Percentiles rank a stretch among this genome's conserved stretches.
phyloP scores from a whole-genome alignment of 53 echinoderm and acorn worm species.

The Stichopus horrens region DNA sequence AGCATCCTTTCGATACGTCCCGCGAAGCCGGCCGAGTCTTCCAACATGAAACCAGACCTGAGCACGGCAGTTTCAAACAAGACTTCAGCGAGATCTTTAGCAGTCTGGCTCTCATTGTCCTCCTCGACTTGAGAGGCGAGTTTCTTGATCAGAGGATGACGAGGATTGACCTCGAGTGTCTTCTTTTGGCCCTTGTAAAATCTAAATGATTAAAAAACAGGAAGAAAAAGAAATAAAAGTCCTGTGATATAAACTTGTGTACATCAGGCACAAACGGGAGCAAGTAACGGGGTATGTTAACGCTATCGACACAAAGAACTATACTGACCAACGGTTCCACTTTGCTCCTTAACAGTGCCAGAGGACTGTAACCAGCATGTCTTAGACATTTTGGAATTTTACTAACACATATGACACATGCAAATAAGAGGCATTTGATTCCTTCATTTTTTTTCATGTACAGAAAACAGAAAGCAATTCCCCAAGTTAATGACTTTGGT shows the following conservation, averaged over 20 bases:
- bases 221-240: not conserved
- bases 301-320: no score
- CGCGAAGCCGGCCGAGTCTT: slow-evolving; percentile 81
- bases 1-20: slow-evolving; percentile 94
- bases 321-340: no score
- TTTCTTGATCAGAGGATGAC: slow-evolving; percentile 88
- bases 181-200: slow-evolving; percentile 95
- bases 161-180: slow-evolving; percentile 88
- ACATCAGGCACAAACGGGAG: not conserved
- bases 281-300: not conserved
- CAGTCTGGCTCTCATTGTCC: slow-evolving; percentile 78
- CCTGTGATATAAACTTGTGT: not conserved
- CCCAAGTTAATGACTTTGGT: no score
- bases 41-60: slow-evolving; percentile 79
- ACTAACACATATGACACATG: no score
- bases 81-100: slow-evolving; percentile 85
- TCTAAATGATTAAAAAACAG: slow-evolving; percentile 43
- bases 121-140: slow-evolving; percentile 74
- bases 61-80: slow-evolving; percentile 97
- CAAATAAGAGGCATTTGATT: no score
- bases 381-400: no score
- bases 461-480: no score
- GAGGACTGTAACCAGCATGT: slow-evolving; percentile 2
- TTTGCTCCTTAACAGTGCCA: no score
- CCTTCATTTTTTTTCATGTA: no score